A percentile compares a stretch with the other conserved stretches of the same genome.
These are phyloP conservation scores for Polydrusus cervinus DNA, from an alignment of 2,888 invertebrate species.

Conservation along the genomic window DNA sequence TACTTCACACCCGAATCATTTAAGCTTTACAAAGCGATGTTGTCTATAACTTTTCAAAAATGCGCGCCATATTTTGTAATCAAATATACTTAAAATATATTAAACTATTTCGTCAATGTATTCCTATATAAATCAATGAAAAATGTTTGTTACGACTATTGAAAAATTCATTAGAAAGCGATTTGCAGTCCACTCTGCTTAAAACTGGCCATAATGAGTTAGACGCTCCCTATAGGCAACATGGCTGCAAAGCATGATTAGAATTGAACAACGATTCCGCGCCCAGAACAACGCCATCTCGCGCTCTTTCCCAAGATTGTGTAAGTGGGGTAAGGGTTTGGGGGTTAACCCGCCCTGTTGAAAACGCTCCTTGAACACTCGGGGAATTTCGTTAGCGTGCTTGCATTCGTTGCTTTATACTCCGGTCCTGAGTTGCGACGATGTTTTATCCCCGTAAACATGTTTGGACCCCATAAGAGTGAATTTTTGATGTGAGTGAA, in stretches of 20 bases:
- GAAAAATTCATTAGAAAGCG: not conserved
- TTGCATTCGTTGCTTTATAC: slow-evolving; percentile 38
- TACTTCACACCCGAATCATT: slow-evolving; percentile 22
- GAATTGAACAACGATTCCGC: slow-evolving; percentile 47
- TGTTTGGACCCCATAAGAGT: slow-evolving; percentile 62
- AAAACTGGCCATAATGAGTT: not conserved
- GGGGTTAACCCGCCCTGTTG: slow-evolving; percentile 44
- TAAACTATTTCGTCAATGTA: not conserved
- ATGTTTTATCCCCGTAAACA: slow-evolving; percentile 58
- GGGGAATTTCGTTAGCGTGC: slow-evolving; percentile 44
- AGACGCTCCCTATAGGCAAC: slow-evolving; percentile 34
- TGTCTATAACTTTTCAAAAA: not conserved
- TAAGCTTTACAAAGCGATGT: slow-evolving; percentile 1
- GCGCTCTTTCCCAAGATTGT: slow-evolving; percentile 23
- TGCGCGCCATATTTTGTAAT: not conserved
- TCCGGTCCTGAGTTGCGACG: slow-evolving; percentile 47
- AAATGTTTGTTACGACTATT: not conserved
- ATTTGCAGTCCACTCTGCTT: not conserved
- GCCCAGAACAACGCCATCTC: slow-evolving; percentile 52
- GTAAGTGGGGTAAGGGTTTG: slow-evolving; percentile 44
- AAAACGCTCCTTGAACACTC: slow-evolving; percentile 44
- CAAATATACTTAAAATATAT: not conserved
- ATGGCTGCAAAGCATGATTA: slow-evolving; percentile 27
- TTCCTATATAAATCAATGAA: not conserved
- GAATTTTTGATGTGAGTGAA: slow-evolving; percentile 49